Percentiles rank a stretch among this genome's conserved stretches.
phyloP scores from a whole-genome alignment of 2,113 vertebrate genomes.

The Ciconia boyciana region DNA sequence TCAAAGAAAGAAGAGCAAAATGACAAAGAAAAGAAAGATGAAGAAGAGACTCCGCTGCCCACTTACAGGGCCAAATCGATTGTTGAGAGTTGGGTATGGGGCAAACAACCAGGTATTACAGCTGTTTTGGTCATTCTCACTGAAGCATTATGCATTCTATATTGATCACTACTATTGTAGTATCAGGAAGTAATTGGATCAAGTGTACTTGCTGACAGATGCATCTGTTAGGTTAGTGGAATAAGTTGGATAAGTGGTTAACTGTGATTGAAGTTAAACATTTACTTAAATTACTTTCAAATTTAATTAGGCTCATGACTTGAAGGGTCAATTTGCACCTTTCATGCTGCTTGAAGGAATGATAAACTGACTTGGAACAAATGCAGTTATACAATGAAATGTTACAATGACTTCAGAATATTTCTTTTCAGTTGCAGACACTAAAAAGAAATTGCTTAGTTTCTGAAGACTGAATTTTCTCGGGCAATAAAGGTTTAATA shows the following conservation, averaged over 20 bases:
- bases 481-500: neutral
- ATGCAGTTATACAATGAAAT: neutral
- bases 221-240: neutral
- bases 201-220: neutral
- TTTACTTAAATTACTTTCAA: neutral
- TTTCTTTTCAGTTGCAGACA: neutral
- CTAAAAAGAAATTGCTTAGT: neutral
- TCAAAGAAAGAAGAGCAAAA: conserved; percentile 95
- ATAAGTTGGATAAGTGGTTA: neutral
- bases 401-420: neutral
- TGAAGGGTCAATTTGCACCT: neutral
- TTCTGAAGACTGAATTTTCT: neutral
- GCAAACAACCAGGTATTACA: conserved; percentile 89
- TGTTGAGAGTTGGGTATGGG: conserved; percentile 99
- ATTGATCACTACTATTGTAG: neutral
- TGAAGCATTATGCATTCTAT: rapidly evolving
- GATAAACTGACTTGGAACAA: neutral
- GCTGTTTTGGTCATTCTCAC: neutral
- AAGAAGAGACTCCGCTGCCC: conserved; percentile 84
- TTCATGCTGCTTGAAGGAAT: neutral
- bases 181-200: neutral
- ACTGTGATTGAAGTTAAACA: neutral
- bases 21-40: conserved; percentile 97
- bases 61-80: conserved; percentile 85
- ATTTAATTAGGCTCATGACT: neutral